Evolutionary conservation across 1,140 invertebrate species (phyloP).

Genomic region (Protaetia brevitarsis): DNA sequence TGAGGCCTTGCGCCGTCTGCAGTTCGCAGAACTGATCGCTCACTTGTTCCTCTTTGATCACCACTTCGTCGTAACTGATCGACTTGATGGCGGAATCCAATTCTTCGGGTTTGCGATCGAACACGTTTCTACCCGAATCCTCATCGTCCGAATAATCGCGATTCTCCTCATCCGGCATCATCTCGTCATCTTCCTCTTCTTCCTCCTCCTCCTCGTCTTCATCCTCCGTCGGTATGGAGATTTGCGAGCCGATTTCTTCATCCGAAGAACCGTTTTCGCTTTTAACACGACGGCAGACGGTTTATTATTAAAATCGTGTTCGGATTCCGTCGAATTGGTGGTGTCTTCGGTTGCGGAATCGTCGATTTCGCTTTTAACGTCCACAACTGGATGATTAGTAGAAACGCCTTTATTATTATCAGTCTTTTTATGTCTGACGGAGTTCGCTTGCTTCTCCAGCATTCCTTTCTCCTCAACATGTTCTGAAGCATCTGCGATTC

Average conservation of each 20-base stretch:
- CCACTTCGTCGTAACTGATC: slow-evolving; percentile 36
- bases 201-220: no score
- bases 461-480: slow-evolving; percentile 31
- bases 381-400: no score
- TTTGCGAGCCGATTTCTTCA: slow-evolving; percentile 5
- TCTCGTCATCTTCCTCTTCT: slow-evolving; percentile 27
- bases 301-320: neutral
- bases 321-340: slow-evolving; percentile 1
- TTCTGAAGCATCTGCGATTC: slow-evolving; percentile 34
- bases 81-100: slow-evolving; percentile 42
- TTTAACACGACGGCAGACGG: neutral
- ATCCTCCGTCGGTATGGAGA: slow-evolving; percentile 20
- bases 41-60: slow-evolving; percentile 29
- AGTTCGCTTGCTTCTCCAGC: neutral
- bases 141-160: slow-evolving; percentile 11
- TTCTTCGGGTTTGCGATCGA: slow-evolving; percentile 35
- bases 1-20: slow-evolving; percentile 33
- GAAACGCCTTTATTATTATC: no score
- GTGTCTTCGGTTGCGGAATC: slow-evolving; percentile 29
- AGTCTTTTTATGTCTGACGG: neutral
- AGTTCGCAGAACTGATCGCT: slow-evolving; percentile 38
- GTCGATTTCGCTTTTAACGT: no score
- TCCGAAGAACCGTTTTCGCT: slow-evolving; percentile 6
- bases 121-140: neutral
- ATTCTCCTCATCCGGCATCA: no score